Evolutionary conservation across 2,888 invertebrate species (phyloP).

Genomic region (Zaprionus bogoriensis): DNA sequence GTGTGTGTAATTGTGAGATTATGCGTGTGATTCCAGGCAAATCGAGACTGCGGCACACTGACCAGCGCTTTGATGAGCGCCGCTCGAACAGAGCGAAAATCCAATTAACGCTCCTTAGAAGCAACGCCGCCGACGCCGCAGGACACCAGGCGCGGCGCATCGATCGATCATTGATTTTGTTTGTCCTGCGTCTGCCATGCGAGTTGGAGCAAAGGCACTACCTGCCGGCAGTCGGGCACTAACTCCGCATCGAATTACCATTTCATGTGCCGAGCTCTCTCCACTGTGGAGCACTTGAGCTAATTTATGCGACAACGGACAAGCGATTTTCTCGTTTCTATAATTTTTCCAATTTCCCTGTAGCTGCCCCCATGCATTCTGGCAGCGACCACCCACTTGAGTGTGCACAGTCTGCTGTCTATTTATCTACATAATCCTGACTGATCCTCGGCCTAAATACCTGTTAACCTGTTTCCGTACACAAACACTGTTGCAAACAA

Average conservation of each 20-base stretch:
- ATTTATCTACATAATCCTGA: slow-evolving; percentile 48
- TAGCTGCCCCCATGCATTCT: slow-evolving; percentile 2
- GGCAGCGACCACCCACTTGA: slow-evolving; percentile 63
- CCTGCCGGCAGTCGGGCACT: slow-evolving; percentile 52
- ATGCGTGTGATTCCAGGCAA: slow-evolving; percentile 55
- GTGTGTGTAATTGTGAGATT: too few species aligned
- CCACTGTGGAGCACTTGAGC: slow-evolving; percentile 25
- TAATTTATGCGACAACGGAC: slow-evolving; percentile 47
- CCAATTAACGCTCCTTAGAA: slow-evolving; percentile 64
- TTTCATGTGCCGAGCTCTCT: slow-evolving; percentile 24
- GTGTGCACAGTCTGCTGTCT: slow-evolving; percentile 3
- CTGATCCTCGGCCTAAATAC: slow-evolving; percentile 67
- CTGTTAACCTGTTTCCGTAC: slow-evolving; percentile 64
- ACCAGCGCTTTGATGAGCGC: slow-evolving; percentile 55
- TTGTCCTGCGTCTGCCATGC: slow-evolving; percentile 53
- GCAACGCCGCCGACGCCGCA: slow-evolving; percentile 37
- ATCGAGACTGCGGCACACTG: slow-evolving; percentile 33
- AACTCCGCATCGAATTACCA: slow-evolving; percentile 68
- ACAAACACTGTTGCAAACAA: slow-evolving; percentile 52
- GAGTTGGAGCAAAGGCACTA: slow-evolving; percentile 34
- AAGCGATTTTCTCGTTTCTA: background rate
- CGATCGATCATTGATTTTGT: slow-evolving; percentile 54
- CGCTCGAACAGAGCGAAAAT: slow-evolving; percentile 60
- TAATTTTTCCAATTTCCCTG: slow-evolving; percentile 32
- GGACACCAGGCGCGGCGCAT: slow-evolving; percentile 33